A percentile compares a stretch with the other conserved stretches of the same genome.
phyloP scores from a whole-genome alignment of 2,888 invertebrate genomes.

The Lagria hirta region DNA sequence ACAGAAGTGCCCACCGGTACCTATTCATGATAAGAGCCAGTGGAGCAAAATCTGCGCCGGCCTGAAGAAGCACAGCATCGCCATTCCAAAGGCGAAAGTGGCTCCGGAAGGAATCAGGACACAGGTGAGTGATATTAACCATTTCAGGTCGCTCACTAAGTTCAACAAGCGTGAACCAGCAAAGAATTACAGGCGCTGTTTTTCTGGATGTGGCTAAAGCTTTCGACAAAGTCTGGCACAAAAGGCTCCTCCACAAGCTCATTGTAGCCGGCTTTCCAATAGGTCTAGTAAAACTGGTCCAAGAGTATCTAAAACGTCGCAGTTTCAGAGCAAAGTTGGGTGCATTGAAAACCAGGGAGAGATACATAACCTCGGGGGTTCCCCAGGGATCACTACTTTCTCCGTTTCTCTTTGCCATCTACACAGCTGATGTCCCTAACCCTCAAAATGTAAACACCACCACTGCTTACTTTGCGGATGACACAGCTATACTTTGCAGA shows the following conservation, averaged over 20 bases:
- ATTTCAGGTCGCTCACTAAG: too few relatives aligned
- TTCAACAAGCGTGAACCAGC: too few relatives aligned
- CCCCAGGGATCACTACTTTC: constrained; percentile 1
- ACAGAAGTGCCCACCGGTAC: too few relatives aligned
- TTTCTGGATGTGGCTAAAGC: constrained; percentile 1
- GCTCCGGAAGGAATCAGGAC: too few relatives aligned
- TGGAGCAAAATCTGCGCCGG: too few relatives aligned
- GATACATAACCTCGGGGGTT: not conserved
- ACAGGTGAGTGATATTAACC: too few relatives aligned
- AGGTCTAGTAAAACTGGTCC: not conserved
- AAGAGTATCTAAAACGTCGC: not conserved
- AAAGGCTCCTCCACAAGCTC: not conserved
- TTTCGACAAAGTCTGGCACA: constrained; percentile 3
- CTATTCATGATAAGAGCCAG: too few relatives aligned
- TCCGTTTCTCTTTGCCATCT: not conserved
- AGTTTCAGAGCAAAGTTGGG: not conserved
- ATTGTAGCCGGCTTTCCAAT: not conserved
- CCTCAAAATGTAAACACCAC: not conserved
- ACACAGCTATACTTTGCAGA: not conserved
- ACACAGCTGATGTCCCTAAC: not conserved
- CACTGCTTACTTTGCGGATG: constrained; percentile 1
- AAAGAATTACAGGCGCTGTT: not conserved
- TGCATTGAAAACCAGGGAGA: not conserved
- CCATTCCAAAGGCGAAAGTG: too few relatives aligned
- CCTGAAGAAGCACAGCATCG: too few relatives aligned